A percentile compares a stretch with the other conserved stretches of the same genome.
These are phyloP conservation scores for Caloenas nicobarica DNA, from an alignment of 2,113 vertebrate genomes.

Conservation along the genomic window DNA sequence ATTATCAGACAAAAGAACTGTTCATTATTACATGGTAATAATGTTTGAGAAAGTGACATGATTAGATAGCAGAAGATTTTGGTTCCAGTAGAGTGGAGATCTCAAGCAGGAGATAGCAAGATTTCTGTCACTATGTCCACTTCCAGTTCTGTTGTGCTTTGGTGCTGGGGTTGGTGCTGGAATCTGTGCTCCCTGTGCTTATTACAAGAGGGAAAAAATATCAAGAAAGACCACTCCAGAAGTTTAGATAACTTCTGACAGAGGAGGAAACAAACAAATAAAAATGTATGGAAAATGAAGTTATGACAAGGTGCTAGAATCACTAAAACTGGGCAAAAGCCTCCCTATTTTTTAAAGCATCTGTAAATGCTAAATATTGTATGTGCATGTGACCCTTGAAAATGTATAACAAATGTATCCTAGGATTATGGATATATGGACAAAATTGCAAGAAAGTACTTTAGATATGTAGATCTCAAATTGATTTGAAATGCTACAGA, in stretches of 20 bases:
- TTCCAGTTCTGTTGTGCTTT: background rate
- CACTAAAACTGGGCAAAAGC: background rate
- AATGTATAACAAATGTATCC: background rate
- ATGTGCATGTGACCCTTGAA: background rate
- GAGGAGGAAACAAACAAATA: background rate
- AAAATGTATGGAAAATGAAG: background rate
- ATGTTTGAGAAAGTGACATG: background rate
- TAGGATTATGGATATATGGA: background rate
- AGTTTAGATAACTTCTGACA: background rate
- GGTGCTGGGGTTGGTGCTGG: background rate
- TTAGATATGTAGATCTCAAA: background rate
- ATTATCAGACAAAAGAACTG: background rate
- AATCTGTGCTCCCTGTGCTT: background rate
- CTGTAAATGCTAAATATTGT: background rate
- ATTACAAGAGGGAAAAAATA: background rate
- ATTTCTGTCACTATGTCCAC: accelerated
- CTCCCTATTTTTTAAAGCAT: background rate
- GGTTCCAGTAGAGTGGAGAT: background rate
- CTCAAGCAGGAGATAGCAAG: background rate
- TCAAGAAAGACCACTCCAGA: background rate
- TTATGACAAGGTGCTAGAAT: background rate
- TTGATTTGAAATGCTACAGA: background rate
- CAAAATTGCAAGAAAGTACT: background rate
- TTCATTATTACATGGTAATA: background rate
- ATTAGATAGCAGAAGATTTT: background rate